Base-by-base conservation (phyloP, 2,888 invertebrate species). In the Rhogogaster chlorosoma region DNA sequence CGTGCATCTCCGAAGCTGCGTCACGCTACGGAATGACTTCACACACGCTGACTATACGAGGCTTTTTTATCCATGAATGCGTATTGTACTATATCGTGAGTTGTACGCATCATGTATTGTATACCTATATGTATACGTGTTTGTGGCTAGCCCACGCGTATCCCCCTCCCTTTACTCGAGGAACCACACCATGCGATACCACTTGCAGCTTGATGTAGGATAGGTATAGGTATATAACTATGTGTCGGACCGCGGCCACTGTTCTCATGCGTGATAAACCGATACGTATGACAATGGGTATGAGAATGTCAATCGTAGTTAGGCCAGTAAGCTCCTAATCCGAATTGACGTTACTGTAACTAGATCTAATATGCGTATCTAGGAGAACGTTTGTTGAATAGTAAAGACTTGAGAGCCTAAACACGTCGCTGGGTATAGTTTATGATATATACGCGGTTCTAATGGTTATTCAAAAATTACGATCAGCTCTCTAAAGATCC, bases 1-100 rank as follows among this genome's bases (percentile, higher is more conserved):
- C 77, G 77, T 49, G 77, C 77, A 77, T 77, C 77, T 77, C 77
- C 77, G 77, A 49, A 42, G 71, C 71, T 73, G 42, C 71, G 71
- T 73, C 71, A 73, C 22, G 22, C 42, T 73, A 12, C 71, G 71
- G 42, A 42, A 73, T 73, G 38, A 73, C 71, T 42, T 73, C 42
- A 73, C 71, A 73, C 71, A 73, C 71, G 42, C 42, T n/a, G 22
- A 3, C n/a, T 22, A 18, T 64, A 36, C 70, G 61, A 26, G 26
- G 26, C 61, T 67, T 67, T 67, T 32, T 32, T 32, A 67, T 32
- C 67, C 67, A 32, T 32, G 15, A 67, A 67, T 67, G 67, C 32
- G 67, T 67, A 32, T 32, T 67, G 32, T 10, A 26, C 15, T 26
- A 64, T 26, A 64, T 64, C 10, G 22, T 22, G 26, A 61, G 61